phyloP scores from a whole-genome alignment of 2,113 vertebrate genomes.

The Fulica atra region DNA sequence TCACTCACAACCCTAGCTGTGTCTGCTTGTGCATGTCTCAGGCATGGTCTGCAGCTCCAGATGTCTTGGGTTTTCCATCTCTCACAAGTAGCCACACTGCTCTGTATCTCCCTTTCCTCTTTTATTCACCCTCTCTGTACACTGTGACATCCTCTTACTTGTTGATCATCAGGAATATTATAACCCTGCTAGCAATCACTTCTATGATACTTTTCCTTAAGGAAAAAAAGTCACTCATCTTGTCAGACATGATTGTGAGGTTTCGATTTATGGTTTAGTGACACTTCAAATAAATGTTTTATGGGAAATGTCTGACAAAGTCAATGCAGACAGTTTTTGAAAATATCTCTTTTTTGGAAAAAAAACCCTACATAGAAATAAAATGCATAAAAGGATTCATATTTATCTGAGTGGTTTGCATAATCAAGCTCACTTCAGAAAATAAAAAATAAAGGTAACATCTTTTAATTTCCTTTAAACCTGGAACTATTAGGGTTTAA shows the following conservation, averaged over 20 bases:
- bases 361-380: neutral
- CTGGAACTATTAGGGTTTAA: neutral
- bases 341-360: neutral
- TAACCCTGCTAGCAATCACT: neutral
- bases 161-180: neutral
- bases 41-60: fast-evolving
- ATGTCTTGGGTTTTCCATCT: neutral
- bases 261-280: neutral
- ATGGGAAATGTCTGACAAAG: neutral
- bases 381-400: neutral
- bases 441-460: neutral
- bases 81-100: fast-evolving
- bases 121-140: neutral
- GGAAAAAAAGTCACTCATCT: neutral
- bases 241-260: neutral
- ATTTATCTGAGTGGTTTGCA: neutral
- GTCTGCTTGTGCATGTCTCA: neutral
- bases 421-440: neutral
- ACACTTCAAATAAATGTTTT: neutral
- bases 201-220: neutral
- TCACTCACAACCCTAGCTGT: fast-evolving
- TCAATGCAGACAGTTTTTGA: neutral
- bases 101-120: neutral
- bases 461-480: neutral
- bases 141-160: neutral